A percentile compares a stretch with the other conserved stretches of the same genome.
These are phyloP conservation scores for Pseudorhiza aurosa DNA, from an alignment of 30 jellyfish, hydroid and myxozoan species.

Conservation along the genomic window DNA sequence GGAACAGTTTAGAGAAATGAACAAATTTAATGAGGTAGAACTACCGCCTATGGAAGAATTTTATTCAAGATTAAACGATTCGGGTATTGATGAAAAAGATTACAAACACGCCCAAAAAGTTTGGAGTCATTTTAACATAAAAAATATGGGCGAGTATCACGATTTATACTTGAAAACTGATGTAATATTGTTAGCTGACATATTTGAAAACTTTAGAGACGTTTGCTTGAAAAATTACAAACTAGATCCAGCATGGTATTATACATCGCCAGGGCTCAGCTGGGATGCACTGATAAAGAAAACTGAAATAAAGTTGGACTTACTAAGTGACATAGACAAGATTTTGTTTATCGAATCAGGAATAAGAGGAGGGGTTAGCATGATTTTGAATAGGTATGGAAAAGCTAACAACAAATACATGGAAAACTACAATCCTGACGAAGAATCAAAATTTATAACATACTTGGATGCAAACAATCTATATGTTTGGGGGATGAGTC, in stretches of 20 bases:
- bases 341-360: constrained; percentile 48
- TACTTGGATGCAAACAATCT: constrained; percentile 84
- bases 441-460: constrained; percentile 34
- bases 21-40: neutral
- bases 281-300: constrained; percentile 50
- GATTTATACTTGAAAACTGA: constrained; percentile 40
- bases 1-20: neutral
- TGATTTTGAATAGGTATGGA: constrained; percentile 43
- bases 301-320: constrained; percentile 40
- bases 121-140: neutral
- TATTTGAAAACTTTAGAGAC: constrained; percentile 35
- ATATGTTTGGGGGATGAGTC: constrained; percentile 82
- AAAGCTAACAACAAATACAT: constrained; percentile 39
- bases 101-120: constrained; percentile 34
- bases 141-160: constrained; percentile 39
- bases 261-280: constrained; percentile 65
- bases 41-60: constrained; percentile 11
- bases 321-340: constrained; percentile 37
- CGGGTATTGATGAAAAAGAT: neutral
- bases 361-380: constrained; percentile 48
- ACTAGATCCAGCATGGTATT: constrained; percentile 56
- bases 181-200: constrained; percentile 59
- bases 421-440: constrained; percentile 4
- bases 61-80: neutral
- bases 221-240: constrained; percentile 24